phyloP scores from a whole-genome alignment of 2,888 invertebrate species.

The Calliopum simillimum region DNA sequence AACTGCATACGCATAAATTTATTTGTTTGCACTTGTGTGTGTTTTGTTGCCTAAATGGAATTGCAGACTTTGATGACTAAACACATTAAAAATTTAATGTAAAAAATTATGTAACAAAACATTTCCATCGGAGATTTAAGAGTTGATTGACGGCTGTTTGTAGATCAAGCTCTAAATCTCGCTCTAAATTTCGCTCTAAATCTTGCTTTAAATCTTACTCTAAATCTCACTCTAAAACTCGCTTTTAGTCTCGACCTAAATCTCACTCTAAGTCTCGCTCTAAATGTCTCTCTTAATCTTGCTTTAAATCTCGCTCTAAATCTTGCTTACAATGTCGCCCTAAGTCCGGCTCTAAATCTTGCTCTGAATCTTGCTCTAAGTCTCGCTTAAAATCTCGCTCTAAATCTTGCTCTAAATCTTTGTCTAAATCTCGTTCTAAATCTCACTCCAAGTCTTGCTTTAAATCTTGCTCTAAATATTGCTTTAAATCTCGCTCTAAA shows the following conservation, averaged over 20 bases:
- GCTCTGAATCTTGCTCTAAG: slow-evolving; percentile 8
- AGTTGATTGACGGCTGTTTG: too few relatives aligned
- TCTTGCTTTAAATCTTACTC: slow-evolving; percentile 6
- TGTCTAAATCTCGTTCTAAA: slow-evolving; percentile 6
- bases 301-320: slow-evolving; percentile 10
- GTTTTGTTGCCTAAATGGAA: too few relatives aligned
- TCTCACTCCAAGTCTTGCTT: slow-evolving; percentile 9
- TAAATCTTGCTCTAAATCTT: slow-evolving; percentile 12
- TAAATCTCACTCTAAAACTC: too few relatives aligned
- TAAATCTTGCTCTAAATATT: background rate
- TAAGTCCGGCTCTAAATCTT: slow-evolving; percentile 5
- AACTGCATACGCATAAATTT: too few relatives aligned
- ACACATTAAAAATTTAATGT: too few relatives aligned
- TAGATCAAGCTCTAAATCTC: too few relatives aligned
- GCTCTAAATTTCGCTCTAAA: slow-evolving; percentile 1
- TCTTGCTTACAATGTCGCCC: too few relatives aligned
- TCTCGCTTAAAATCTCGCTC: background rate
- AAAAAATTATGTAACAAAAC: too few relatives aligned
- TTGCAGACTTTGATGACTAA: too few relatives aligned
- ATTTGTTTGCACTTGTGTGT: too few relatives aligned
- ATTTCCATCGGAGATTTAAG: too few relatives aligned
- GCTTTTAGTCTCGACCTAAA: too few relatives aligned
- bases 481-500: background rate
- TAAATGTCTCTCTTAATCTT: slow-evolving; percentile 5
- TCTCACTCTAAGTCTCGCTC: slow-evolving; percentile 1